Base-by-base conservation (phyloP, 2,797 vertebrate species). In the Catharus ustulatus region DNA sequence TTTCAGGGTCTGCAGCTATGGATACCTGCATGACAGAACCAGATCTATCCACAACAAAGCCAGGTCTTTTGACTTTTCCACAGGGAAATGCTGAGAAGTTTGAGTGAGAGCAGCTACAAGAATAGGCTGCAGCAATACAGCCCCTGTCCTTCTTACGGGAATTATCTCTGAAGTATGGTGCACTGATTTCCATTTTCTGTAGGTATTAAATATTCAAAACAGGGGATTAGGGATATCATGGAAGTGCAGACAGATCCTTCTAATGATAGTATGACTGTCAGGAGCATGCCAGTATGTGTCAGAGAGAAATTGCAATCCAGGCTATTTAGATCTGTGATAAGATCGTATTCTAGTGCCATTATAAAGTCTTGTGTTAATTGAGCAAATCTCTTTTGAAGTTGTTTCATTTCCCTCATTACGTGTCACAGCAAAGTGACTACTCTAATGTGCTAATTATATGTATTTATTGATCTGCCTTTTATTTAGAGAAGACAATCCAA, bases 371-470 rank as follows among this genome's bases (percentile, higher is more conserved):
- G 48, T 93, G 79, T 96, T 96, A 95, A 96, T 96, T 94, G 80
- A 91, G 48, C 34, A 75, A 76, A 87, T 95, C 76, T 79, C 90
- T 87, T 95, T 85, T 83, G 90, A 91, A 95, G 85, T 85, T 52
- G 69, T 90, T 96, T 90, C 82, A 62, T 95, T 90, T 89, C 61
- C 30, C 12, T 68, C 6, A 6, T 95, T 94, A 67, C 0, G 20
- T 73, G 43, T 86, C 73, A 94, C 58, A 89, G 42, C 69, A 82
- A 76, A 58, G 94, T 89, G 69, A 55, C 89, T 80, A 73, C 93
- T 95, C 81, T 87, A 83, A 94, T 75, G 89, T 78, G 64, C 88
- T 95, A 93, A 95, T 95, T 97, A 87, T 81, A 97, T 94, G 81
- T 90, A 95, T 94, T 94, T 95, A 96, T 97, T 92, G 94, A 96